Conservation (phyloP, 2,888 invertebrate species). For the Mimas tiliae region DNA sequence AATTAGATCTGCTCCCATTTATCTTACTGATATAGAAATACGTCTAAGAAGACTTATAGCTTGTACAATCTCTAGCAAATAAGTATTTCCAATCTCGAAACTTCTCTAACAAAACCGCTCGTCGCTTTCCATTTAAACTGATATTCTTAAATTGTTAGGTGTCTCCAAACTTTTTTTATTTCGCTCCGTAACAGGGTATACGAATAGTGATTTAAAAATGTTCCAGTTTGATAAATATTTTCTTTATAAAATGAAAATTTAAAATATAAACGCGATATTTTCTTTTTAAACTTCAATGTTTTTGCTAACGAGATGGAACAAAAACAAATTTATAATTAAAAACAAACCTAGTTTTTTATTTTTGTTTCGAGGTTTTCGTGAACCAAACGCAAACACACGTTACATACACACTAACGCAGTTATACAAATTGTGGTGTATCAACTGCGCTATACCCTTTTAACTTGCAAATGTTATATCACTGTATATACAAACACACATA, state of each 20-base stretch:
- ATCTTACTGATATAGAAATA: neutral
- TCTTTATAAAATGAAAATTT: neutral
- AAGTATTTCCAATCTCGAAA: neutral
- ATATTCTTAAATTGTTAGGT: conserved; percentile 5
- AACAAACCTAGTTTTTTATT: too few relatives aligned
- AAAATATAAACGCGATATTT: neutral
- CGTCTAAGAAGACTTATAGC: neutral
- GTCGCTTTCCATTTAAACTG: neutral
- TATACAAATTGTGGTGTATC: too few relatives aligned
- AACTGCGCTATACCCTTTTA: too few relatives aligned
- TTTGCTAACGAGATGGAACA: too few relatives aligned
- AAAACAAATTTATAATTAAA: too few relatives aligned
- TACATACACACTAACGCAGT: too few relatives aligned
- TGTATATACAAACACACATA: neutral
- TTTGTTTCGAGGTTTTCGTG: too few relatives aligned
- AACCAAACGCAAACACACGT: too few relatives aligned
- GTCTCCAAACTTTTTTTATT: conserved; percentile 12
- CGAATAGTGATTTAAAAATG: conserved; percentile 23
- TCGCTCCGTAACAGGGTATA: conserved; percentile 28
- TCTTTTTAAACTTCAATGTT: neutral
- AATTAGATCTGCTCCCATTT: too few relatives aligned
- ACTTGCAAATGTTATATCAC: too few relatives aligned
- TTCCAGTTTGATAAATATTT: conserved; percentile 8
- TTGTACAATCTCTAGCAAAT: neutral
- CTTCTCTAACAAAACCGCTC: neutral